Conservation (phyloP, 2,888 invertebrate genomes). For the Cylindroiulus punctatus region DNA sequence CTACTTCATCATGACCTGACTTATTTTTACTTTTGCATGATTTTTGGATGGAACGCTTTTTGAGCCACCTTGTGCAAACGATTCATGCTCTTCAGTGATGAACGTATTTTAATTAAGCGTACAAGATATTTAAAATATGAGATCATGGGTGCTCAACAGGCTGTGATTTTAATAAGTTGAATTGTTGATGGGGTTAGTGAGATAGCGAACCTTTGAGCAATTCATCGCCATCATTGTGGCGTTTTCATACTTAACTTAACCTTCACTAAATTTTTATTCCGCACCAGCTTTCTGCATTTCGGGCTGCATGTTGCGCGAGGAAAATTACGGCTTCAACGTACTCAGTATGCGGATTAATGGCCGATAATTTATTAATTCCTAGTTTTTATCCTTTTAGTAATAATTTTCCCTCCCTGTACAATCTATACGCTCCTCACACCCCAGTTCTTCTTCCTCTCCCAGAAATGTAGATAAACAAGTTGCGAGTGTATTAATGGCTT, state of each 20-base stretch:
- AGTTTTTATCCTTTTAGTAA: constrained; percentile 25
- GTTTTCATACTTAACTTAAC: neutral
- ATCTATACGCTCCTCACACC: neutral
- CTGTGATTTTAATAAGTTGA: neutral
- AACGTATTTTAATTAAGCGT: constrained; percentile 3
- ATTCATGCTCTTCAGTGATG: neutral
- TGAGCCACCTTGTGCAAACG: too few relatives aligned
- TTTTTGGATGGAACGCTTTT: neutral
- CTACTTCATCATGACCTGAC: too few relatives aligned
- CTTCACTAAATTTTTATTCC: neutral
- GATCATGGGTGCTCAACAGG: neutral
- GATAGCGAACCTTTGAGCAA: neutral
- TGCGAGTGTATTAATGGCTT: constrained; percentile 11
- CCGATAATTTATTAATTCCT: constrained; percentile 41
- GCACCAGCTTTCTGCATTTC: neutral
- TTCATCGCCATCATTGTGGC: neutral
- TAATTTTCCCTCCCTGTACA: neutral
- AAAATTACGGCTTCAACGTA: neutral
- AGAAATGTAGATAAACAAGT: constrained; percentile 31
- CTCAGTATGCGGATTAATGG: neutral
- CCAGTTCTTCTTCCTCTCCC: neutral
- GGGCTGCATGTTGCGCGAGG: neutral
- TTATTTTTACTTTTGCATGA: too few relatives aligned
- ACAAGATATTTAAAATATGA: neutral
- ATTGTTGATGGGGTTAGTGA: neutral